Base-by-base conservation (phyloP, 2,888 invertebrate genomes). In the Cosmia trapezina region DNA sequence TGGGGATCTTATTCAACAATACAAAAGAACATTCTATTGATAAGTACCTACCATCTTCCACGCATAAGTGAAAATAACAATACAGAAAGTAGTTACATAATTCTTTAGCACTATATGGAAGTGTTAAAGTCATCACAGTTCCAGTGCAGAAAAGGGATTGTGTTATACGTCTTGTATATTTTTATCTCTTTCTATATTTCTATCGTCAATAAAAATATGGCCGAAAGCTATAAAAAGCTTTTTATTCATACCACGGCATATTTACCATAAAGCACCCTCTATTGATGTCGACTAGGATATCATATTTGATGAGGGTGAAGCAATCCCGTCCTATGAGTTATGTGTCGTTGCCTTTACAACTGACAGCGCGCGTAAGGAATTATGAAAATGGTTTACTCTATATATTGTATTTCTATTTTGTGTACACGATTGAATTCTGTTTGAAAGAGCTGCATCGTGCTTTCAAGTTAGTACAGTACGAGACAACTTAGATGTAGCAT, bases 271-370 rank as follows among this genome's bases (percentile, higher is more conserved):
- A 62, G 54, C 68, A 70, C 37, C 28, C 19, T 66, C 66, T 67
- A 73, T 84, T 80, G 76, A 73, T 83, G 84, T 79, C 83, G 49
- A 70, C 74, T 74, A 62, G 65, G 68, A 51, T 72, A 73, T 83
- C 71, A 76, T 76, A 60, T 84, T 83, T 85, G 84, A 85, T 81
- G 72, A 77, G 85, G 85, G 85, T 85, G 43, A 70, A 19, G 73
- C 79, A 73, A 85, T 81, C 70, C 60, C 37, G 53, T 57, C 61
- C 7, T 57, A 57, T 74, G 71, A 72, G 59, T 67, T 76, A 71
- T 63, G 62, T 78, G 63, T 64, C 62, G 64, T 43, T 72, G 43
- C 77, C 14, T 70, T 70, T 69, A 57, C 70, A 74, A 75, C 64
- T 62, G 61, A 70, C 70, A 67, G 28, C 28, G 64, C 66, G 28